Evolutionary conservation across 2,797 vertebrate species (phyloP).

Genomic region (Mormyrus hasselquistii): DNA sequence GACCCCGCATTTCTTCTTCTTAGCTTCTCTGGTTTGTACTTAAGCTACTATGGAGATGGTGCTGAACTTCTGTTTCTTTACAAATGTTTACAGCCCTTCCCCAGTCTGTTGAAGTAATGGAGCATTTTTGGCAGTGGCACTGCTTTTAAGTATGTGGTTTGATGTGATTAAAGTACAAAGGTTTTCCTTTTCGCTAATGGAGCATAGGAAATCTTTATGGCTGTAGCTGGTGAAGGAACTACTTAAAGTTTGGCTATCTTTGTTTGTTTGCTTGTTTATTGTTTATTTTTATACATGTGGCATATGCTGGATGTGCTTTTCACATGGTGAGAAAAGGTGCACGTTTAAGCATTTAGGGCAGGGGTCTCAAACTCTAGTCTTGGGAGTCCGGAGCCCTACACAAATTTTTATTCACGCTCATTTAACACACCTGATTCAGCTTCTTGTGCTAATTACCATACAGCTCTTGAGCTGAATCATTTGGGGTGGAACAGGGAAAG

Average conservation of each 20-base stretch:
- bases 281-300: not conserved
- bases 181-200: not conserved
- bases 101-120: not conserved
- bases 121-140: not conserved
- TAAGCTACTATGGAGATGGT: not conserved
- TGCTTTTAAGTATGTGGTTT: not conserved
- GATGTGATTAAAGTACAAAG: not conserved
- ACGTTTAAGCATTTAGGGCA: not conserved
- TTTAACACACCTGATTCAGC: too few species aligned
- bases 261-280: not conserved
- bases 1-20: not conserved
- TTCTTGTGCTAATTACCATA: too few species aligned
- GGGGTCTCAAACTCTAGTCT: too few species aligned
- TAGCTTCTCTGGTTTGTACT: not conserved
- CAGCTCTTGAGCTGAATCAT: too few species aligned
- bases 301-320: not conserved
- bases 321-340: not conserved
- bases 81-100: not conserved
- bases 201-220: not conserved
- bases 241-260: not conserved
- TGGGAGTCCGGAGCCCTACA: too few species aligned
- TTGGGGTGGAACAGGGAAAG: too few species aligned
- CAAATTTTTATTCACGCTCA: too few species aligned
- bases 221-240: not conserved
- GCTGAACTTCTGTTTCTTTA: not conserved